Evolutionary conservation across 2,888 invertebrate species (phyloP), one percentile per base, ranked within the genome.

Genomic region (Drosophila stalkeri): DNA sequence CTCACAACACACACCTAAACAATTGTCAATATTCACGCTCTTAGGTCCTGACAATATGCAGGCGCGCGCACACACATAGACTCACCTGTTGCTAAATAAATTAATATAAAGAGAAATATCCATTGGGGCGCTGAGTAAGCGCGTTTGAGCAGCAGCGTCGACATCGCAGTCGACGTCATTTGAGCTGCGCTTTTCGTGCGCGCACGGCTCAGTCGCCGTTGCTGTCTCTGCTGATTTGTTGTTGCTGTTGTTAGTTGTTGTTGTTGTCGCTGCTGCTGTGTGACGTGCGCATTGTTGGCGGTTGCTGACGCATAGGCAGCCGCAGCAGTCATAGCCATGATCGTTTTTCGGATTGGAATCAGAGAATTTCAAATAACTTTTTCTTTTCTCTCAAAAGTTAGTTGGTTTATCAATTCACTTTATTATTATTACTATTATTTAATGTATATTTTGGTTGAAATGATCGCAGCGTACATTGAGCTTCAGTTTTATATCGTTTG

Each of bases 61-160:
- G 18, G 23, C 20, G 62, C 27, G 23, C 31, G 39, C 27, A 35
- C 51, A 55, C 55, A 59, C 23, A 44, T 60, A 59, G 64, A 80
- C 91, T 92, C 80, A 92, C 91, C 92, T 87, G 89, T 90, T 81
- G 91, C 83, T 86, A 91, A 85, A 81, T 84, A 90, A 78, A 91
- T 82, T 81, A 91, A 80, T 72, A 91, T 70, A 66, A 90, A 80
- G 77, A 91, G 81, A 81, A 89, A 86, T 81, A 92, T 87, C 90
- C 91, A 91, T 79, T 86, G 83, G 65, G 88, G 81, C 69, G 77
- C 70, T 80, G 75, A 81, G 77, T 71, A 75, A 64, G 70, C 79
- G 85, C 80, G 82, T 78, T 72, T 88, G 81, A 83, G 87, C 83
- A 82, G 75, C 77, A 75, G 65, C 72, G 68, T 65, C 63, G 64